Base-by-base conservation (phyloP, 2,888 invertebrate genomes). In the Ectemnius continuus region DNA sequence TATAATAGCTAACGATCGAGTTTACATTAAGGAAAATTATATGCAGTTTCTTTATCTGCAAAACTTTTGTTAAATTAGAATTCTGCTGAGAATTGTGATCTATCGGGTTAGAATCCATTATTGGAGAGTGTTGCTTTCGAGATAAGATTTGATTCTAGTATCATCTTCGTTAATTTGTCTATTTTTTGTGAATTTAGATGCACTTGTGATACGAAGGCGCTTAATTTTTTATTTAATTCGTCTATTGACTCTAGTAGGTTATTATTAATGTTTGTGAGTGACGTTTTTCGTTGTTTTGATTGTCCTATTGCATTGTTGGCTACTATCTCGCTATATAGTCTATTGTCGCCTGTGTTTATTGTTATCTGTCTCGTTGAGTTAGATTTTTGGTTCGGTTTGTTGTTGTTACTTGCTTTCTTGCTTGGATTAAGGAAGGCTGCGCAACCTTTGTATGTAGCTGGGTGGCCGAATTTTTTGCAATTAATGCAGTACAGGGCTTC, bases 21-120 rank as follows among this genome's bases (percentile, higher is more conserved):
- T 59, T 66, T 5, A 58, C 58, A 0, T 66, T 66, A 4, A 66
- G 11, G n/a, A 20, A 36, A 4, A 66, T 20, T 36, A 57, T 45
- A 3, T 58, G 0, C 4, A 13, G 16, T 5, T 48, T 48, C 2
- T 11, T 52, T 52, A 2, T 23, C 2, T 23, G 23, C 3, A 23
- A 3, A 20, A 20, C 14, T 2, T 45, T 63, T 23, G 14, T 28
- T 3, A 0, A 26, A 14, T 23, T 26, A 48, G 47, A 0, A n/a
- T 4, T 4, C 4, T 63, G 52, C 11, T 4, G 26, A 13, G 3
- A 3, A 23, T 23, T 23, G 2, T 23, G 23, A 23, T 23, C 23
- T 23, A 18, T 57, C 13, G 26, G 18, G 26, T 36, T 8, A 6
- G 14, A 8, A 16, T n/a, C 14, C 13, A 20, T 58, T 46, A n/a